Percentiles rank a stretch among this genome's conserved stretches.
phyloP scores from a whole-genome alignment of 2,797 vertebrate genomes.

The Alfaro cultratus region DNA sequence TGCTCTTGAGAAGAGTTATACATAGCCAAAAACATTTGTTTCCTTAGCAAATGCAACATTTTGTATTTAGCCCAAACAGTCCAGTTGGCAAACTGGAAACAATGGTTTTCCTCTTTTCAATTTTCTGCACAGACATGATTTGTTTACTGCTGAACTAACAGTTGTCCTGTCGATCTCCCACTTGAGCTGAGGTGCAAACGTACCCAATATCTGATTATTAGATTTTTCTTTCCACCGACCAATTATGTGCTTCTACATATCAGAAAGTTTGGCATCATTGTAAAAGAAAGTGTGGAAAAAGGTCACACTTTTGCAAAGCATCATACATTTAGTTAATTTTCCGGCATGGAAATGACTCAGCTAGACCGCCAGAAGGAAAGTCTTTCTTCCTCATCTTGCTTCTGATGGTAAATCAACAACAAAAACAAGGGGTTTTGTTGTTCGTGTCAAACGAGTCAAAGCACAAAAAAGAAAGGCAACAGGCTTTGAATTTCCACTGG shows the following conservation, averaged over 20 bases:
- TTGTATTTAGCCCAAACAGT: background rate
- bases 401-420: background rate
- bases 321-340: background rate
- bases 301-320: background rate
- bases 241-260: background rate
- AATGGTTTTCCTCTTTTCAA: background rate
- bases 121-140: background rate
- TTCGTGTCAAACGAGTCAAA: background rate
- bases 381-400: background rate
- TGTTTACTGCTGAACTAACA: background rate
- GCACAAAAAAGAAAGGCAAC: conserved; percentile 11
- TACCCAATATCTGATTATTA: background rate
- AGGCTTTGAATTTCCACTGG: conserved; percentile 43
- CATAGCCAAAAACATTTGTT: background rate
- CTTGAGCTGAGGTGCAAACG: background rate
- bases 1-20: background rate
- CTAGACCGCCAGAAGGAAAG: background rate
- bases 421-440: conserved; percentile 8
- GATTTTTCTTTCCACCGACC: background rate
- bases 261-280: background rate
- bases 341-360: background rate
- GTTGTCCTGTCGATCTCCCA: background rate
- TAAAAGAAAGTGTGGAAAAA: background rate
- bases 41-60: background rate
- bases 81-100: background rate